Conservation (phyloP, 2,888 invertebrate genomes). For the Myathropa florea region DNA sequence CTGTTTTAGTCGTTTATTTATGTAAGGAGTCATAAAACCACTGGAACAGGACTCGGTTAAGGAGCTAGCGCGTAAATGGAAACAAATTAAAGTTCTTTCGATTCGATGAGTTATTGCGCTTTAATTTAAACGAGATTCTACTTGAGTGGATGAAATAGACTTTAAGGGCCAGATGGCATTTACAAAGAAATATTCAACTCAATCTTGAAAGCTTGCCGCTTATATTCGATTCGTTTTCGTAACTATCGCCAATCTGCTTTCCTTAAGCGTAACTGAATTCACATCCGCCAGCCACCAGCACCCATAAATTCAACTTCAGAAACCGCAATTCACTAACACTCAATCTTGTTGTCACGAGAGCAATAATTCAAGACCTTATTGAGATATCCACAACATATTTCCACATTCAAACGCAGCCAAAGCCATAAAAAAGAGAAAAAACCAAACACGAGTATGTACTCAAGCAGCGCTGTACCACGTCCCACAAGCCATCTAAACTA, state of each 20-base stretch:
- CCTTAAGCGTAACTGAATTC: background rate
- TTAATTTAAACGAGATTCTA: background rate
- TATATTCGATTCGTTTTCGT: no score
- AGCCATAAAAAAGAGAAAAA: background rate
- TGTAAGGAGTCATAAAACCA: background rate
- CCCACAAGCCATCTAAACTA: slow-evolving; percentile 32
- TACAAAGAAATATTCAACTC: no score
- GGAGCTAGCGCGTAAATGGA: background rate
- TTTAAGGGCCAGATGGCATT: no score
- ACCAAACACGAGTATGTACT: background rate
- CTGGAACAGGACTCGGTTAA: background rate
- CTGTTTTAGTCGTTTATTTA: background rate
- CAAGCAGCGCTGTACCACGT: slow-evolving; percentile 23
- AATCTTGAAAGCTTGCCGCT: no score
- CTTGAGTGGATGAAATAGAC: background rate
- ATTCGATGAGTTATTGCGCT: background rate
- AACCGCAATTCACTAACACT: background rate
- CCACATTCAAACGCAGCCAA: background rate
- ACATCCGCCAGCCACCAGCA: background rate
- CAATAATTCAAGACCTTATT: background rate
- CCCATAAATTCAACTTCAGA: background rate
- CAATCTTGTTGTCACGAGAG: background rate
- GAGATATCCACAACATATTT: background rate
- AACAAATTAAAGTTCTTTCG: background rate
- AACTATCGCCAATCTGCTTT: background rate